phyloP scores from a whole-genome alignment of 1,140 invertebrate species.

The Eriosoma lanigerum region DNA sequence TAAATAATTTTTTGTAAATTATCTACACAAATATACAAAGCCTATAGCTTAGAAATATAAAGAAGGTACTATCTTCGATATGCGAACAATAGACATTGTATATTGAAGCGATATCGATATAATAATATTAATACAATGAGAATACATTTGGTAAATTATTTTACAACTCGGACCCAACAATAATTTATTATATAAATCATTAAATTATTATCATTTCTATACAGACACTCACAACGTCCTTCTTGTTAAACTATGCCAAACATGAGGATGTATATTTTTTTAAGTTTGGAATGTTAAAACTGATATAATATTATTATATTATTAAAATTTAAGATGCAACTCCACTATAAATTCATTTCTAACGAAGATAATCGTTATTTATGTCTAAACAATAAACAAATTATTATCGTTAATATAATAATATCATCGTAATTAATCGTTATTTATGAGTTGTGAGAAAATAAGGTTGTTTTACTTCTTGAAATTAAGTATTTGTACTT shows the following conservation, averaged over 20 bases:
- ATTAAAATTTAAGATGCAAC: background rate
- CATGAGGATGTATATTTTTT: too few species aligned
- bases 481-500: background rate
- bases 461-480: background rate
- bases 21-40: too few species aligned
- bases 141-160: background rate
- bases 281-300: background rate
- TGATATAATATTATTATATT: too few species aligned
- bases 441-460: background rate
- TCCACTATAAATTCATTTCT: background rate
- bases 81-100: slow-evolving; percentile 6
- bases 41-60: too few species aligned
- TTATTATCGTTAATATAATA: too few species aligned
- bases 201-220: background rate
- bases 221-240: too few species aligned
- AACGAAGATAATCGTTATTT: too few species aligned
- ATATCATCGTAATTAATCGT: background rate
- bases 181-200: background rate
- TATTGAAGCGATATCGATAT: background rate
- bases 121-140: background rate
- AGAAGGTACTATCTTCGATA: too few species aligned
- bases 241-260: background rate
- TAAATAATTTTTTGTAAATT: too few species aligned
- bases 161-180: background rate
- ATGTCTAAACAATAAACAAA: too few species aligned